Percentiles rank a stretch among this genome's conserved stretches.
Evolutionary conservation across 2,113 vertebrate genomes (phyloP).

Genomic region (Mionectes macconnelli): DNA sequence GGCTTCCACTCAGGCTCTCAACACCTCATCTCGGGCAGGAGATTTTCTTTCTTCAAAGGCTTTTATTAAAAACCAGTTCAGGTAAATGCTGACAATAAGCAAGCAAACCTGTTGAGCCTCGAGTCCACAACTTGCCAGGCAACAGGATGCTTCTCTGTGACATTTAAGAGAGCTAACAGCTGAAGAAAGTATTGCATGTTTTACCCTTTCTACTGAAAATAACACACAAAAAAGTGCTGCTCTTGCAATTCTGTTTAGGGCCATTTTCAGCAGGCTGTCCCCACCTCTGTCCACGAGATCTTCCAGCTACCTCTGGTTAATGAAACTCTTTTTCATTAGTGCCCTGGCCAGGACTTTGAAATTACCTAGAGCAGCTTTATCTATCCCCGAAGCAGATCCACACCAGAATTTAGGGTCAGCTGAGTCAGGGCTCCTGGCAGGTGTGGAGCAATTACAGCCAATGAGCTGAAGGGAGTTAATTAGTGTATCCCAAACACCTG

Average conservation of each 20-base stretch:
- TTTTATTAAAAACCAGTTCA: slow-evolving; percentile 61
- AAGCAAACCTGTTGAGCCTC: slow-evolving; percentile 33
- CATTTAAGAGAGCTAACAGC: slow-evolving; percentile 49
- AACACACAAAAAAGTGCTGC: neutral
- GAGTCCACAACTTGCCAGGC: neutral
- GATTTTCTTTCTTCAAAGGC: slow-evolving; percentile 54
- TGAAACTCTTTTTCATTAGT: neutral
- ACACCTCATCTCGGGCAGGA: neutral
- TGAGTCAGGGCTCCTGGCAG: neutral
- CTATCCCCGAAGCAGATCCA: neutral
- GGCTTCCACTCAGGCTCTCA: slow-evolving; percentile 15
- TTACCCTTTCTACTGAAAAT: slow-evolving; percentile 34
- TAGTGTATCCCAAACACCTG: neutral
- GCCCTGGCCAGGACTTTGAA: neutral
- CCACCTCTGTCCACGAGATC: neutral
- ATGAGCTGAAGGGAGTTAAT: neutral
- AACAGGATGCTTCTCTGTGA: slow-evolving; percentile 6
- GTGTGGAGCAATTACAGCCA: neutral
- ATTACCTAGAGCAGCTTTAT: neutral
- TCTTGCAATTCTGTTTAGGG: neutral
- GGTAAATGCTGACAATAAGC: slow-evolving; percentile 29
- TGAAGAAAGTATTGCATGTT: slow-evolving; percentile 44
- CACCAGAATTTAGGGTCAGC: neutral
- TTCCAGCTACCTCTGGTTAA: neutral
- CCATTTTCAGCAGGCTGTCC: neutral